phyloP scores from a whole-genome alignment of 1,140 invertebrate species.

The Hirudo medicinalis region DNA sequence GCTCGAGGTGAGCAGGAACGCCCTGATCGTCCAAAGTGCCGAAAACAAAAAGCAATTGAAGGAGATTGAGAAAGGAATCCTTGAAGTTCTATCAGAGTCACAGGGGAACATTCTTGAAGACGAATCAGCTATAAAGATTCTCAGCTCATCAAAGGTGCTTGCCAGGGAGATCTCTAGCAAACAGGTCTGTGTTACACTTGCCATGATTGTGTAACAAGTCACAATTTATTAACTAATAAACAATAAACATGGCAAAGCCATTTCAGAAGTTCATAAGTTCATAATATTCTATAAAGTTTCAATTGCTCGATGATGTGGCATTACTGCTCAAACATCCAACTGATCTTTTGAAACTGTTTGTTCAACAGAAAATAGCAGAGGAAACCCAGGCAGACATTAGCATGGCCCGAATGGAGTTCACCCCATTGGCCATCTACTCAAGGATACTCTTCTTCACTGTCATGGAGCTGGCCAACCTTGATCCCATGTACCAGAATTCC shows the following conservation, averaged over 20 bases:
- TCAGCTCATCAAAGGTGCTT: constrained; percentile 71
- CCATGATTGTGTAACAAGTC: too few species aligned
- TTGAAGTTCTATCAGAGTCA: constrained; percentile 61
- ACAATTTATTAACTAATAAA: too few species aligned
- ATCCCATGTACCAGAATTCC: constrained; percentile 65
- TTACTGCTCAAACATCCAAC: too few species aligned
- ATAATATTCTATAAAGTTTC: too few species aligned
- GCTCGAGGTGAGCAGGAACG: constrained; percentile 81
- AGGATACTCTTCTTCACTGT: constrained; percentile 43
- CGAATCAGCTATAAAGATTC: constrained; percentile 80
- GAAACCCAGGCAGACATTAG: constrained; percentile 68
- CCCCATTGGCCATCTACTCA: constrained; percentile 39
- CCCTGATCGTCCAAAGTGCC: constrained; percentile 73
- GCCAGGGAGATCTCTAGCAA: constrained; percentile 49
- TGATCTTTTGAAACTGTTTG: too few species aligned
- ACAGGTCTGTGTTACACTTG: constrained; percentile 47
- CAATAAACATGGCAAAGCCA: too few species aligned
- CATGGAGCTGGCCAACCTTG: constrained; percentile 41
- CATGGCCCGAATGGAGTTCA: constrained; percentile 37
- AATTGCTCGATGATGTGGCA: too few species aligned
- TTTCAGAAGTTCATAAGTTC: too few species aligned
- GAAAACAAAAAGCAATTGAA: constrained; percentile 74
- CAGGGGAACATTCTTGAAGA: constrained; percentile 86
- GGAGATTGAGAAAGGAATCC: constrained; percentile 85
- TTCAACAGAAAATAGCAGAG: constrained; percentile 54